Evolutionary conservation across 2,888 invertebrate species (phyloP).

Genomic region (Octonoba sinensis): DNA sequence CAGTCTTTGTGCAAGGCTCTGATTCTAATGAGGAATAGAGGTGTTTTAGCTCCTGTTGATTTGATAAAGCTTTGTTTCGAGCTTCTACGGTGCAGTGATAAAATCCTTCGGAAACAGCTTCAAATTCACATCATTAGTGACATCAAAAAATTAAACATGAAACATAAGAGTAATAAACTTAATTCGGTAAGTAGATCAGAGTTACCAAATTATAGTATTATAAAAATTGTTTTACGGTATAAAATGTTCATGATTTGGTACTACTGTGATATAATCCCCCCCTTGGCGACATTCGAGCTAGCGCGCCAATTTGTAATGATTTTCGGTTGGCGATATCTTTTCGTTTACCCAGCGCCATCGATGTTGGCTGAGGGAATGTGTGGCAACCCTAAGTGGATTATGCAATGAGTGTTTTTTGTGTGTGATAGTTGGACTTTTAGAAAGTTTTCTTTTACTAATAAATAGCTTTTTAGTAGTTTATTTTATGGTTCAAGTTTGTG

Average conservation of each 20-base stretch:
- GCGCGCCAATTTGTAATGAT: too few relatives aligned
- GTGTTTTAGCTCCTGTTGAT: constrained; percentile 86
- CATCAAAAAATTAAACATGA: constrained; percentile 93
- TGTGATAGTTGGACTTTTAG: too few relatives aligned
- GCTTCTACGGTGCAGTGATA: constrained; percentile 90
- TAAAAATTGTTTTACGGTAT: neutral
- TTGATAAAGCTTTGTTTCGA: constrained; percentile 92
- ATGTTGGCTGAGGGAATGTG: too few relatives aligned
- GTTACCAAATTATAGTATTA: constrained; percentile 7
- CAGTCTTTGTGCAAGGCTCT: constrained; percentile 90
- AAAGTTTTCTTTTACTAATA: too few relatives aligned
- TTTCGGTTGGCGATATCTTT: too few relatives aligned
- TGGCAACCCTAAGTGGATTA: too few relatives aligned
- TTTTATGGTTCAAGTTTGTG: too few relatives aligned
- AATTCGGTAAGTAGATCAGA: constrained; percentile 77
- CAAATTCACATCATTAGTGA: constrained; percentile 93
- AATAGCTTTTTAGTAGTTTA: too few relatives aligned
- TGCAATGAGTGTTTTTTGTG: too few relatives aligned
- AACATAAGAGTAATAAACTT: constrained; percentile 91
- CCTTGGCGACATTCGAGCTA: too few relatives aligned
- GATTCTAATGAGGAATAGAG: constrained; percentile 92
- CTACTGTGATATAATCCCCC: too few relatives aligned
- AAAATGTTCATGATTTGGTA: neutral
- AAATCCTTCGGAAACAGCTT: constrained; percentile 86
- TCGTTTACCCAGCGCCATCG: too few relatives aligned